These are phyloP conservation scores for Orchesella cincta DNA, from an alignment of 1,140 invertebrate genomes.

Conservation along the genomic window DNA sequence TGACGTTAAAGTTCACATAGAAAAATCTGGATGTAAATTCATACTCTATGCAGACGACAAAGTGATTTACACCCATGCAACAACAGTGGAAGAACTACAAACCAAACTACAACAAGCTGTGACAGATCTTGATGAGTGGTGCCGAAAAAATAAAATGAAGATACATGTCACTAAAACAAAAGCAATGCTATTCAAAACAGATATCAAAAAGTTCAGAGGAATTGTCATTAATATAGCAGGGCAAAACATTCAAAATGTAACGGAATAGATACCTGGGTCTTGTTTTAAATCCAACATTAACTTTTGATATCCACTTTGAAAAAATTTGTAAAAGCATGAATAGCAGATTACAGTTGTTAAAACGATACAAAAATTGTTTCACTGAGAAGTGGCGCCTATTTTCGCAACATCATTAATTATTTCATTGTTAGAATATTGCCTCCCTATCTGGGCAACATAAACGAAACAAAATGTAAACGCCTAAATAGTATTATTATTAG, in stretches of 20 bases:
- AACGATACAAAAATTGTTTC: not conserved
- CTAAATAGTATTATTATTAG: not conserved
- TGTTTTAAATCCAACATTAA: not conserved
- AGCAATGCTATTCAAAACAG: slow-evolving; percentile 18
- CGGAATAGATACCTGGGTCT: not conserved
- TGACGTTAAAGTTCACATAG: not conserved
- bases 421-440: not conserved
- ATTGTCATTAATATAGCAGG: not conserved
- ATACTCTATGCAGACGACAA: not conserved
- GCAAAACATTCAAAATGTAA: not conserved
- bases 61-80: not conserved
- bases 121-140: not conserved
- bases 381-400: not conserved
- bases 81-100: not conserved
- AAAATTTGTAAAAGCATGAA: not conserved
- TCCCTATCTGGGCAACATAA: not conserved
- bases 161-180: not conserved
- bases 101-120: not conserved
- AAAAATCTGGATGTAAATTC: not conserved
- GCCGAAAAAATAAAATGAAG: not conserved
- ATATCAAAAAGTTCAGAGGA: not conserved
- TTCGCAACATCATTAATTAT: not conserved
- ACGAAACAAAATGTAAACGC: not conserved
- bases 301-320: not conserved
- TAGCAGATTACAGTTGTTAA: not conserved